Evolutionary conservation across 2,113 vertebrate species (phyloP), one percentile per base, ranked within the genome.

Genomic region (Hoplias malabaricus): DNA sequence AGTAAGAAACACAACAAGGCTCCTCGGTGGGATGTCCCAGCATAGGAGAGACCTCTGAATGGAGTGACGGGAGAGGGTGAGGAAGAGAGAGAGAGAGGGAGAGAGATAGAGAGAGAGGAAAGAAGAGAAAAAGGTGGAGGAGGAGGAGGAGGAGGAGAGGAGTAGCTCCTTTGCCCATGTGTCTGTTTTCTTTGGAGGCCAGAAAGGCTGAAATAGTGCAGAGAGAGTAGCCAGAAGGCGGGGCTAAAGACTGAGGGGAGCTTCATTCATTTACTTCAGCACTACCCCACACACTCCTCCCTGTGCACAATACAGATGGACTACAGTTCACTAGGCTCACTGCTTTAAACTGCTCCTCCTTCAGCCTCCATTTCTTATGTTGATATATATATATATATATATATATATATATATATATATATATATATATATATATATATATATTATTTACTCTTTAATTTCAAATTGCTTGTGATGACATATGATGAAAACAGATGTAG

Each of bases 161-260:
- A 88, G 92, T 89, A 91, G 84, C 88, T 92, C 89, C 93, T 91
- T 88, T 80, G 71, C 87, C 90, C 83, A 48, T 88, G 85, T 85
- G 89, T 92, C 88, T 84, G 91, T 88, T 88, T 88, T 57, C 90
- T 88, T 89, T 88, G 88, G 68, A 91, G 86, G 88, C 88, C 89
- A 86, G 90, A 86, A n/a, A 92, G 89, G 92, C 92, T 93, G 90
- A 91, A 93, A 93, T 94, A 93, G 89, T 23, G 88, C 84, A 76
- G 50, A 73, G 57, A 16, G 86, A 85, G 81, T 46, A 90, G 91
- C 66, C 68, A 36, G 57, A 90, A 87, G 92, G 92, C 93, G 94
- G 92, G 94, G 94, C 77, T 84, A 89, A 14, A 19, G 61, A 61
- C 61, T 31, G 27, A 56, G 53, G 61, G 53, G 69, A 62, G 69